Evolutionary conservation across 2,888 invertebrate genomes (phyloP), one percentile per base, ranked within the genome.

Genomic region (Stictocephala bisonia): DNA sequence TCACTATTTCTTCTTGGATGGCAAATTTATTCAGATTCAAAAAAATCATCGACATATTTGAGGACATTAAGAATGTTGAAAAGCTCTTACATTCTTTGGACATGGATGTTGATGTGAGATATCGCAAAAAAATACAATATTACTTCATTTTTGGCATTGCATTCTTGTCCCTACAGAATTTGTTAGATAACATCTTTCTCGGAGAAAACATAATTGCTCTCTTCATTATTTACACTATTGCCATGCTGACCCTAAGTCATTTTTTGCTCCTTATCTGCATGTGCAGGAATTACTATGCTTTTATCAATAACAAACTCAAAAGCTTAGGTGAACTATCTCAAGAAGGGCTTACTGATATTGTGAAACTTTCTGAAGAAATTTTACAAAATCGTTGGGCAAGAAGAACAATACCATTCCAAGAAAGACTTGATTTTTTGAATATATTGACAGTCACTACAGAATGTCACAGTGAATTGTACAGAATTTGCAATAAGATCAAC

Each of bases 171-270:
- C 24, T 69, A 20, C 51, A 68, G 24, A 73, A 73, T 29, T 58
- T 73, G 9, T 60, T 68, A 13, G 68, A 73, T 31, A 73, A 73
- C 31, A 51, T 70, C 3, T 60, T 68, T 9, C 67, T 73, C 15
- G 70, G 70, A 4, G 73, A 73, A 50, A 73, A 73, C 15, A 15
- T 70, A 0, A 48, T 51, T 15, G 64, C 60, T 3, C 48, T 73
- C 20, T 73, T 73, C 24, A 70, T 73, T 18, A 40, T 73, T n/a
- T 71, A 71, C 44, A 71, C 70, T 3, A 71, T 71, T 2, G 58
- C 70, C 0, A 71, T 58, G 48, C 15, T 71, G 15, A 71, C 70
- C 1, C 44, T 71, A 6, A 71, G 70, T n/a, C 70, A 71, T 29
- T 71, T 71, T 22, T 29, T 71, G 3, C 22, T 44, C 9, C 44